Percentiles rank a stretch among this genome's conserved stretches.
These are phyloP conservation scores for Hoplodrina blanda DNA, from an alignment of 2,888 invertebrate species.

Conservation along the genomic window DNA sequence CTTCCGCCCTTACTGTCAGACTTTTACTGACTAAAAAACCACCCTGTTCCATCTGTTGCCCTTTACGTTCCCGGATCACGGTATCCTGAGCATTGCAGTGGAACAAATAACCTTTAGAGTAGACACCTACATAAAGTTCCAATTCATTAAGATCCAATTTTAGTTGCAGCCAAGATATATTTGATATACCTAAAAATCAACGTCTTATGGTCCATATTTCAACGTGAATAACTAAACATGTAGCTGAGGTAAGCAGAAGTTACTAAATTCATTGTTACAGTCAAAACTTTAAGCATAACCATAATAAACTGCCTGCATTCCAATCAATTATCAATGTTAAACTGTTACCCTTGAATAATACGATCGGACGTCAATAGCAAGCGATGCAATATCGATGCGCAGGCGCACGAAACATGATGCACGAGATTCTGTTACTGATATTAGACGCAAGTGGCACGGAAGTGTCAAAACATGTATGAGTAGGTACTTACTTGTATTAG, in stretches of 20 bases:
- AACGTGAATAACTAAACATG: not conserved
- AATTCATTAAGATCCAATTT: too few species aligned
- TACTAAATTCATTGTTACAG: too few species aligned
- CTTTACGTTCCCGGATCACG: too few species aligned
- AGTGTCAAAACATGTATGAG: slow-evolving; percentile 25
- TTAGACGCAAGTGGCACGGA: slow-evolving; percentile 9
- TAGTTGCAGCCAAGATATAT: too few species aligned
- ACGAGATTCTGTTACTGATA: slow-evolving; percentile 31
- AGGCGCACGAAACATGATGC: slow-evolving; percentile 40
- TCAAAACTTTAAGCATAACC: not conserved
- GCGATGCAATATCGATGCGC: slow-evolving; percentile 35
- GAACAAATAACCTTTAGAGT: too few species aligned
- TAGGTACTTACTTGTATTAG: slow-evolving; percentile 25
- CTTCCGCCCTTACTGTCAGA: too few species aligned
- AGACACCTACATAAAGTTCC: too few species aligned
- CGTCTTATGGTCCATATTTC: not conserved
- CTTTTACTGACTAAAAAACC: too few species aligned
- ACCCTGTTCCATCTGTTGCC: too few species aligned
- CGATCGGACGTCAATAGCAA: slow-evolving; percentile 21
- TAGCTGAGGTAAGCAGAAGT: not conserved
- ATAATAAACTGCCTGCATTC: not conserved
- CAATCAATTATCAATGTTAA: not conserved
- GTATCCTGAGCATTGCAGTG: too few species aligned
- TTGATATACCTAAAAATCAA: too few species aligned
- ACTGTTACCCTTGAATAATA: not conserved